Percentiles rank a stretch among this genome's conserved stretches.
Evolutionary conservation across 2,113 vertebrate species (phyloP).

Genomic region (Hassar affinis): DNA sequence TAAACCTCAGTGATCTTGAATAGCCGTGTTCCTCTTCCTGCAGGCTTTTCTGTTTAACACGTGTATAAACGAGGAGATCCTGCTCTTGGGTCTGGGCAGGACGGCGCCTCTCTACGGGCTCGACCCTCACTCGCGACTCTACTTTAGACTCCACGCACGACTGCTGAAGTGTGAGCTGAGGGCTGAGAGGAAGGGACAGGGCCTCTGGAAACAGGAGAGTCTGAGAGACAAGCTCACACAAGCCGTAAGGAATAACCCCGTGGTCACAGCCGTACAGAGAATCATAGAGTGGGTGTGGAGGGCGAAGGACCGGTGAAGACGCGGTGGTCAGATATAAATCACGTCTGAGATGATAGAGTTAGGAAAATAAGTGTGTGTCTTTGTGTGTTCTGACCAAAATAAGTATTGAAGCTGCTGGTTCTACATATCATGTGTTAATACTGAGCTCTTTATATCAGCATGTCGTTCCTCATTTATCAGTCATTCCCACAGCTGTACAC

Average conservation of each 20-base stretch:
- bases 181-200: slow-evolving; percentile 80
- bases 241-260: slow-evolving; percentile 57
- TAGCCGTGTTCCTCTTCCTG: slow-evolving; percentile 23
- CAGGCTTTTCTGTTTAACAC: slow-evolving; percentile 75
- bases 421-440: no score
- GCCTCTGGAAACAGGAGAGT: slow-evolving; percentile 84
- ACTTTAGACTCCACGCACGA: slow-evolving; percentile 83
- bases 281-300: slow-evolving; percentile 62
- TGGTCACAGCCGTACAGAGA: slow-evolving; percentile 69
- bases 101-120: slow-evolving; percentile 74
- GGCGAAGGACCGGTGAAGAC: slow-evolving; percentile 28
- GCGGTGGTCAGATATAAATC: neutral
- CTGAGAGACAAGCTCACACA: slow-evolving; percentile 67
- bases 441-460: no score
- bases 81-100: slow-evolving; percentile 83
- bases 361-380: neutral
- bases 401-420: neutral
- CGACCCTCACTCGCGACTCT: slow-evolving; percentile 70
- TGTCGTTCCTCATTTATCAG: no score
- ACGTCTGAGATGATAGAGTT: neutral
- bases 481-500: no score
- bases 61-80: slow-evolving; percentile 84
- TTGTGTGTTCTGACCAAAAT: no score
- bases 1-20: neutral
- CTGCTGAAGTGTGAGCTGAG: slow-evolving; percentile 84